A percentile compares a stretch with the other conserved stretches of the same genome.
These are phyloP conservation scores for Lophochroa leadbeateri DNA, from an alignment of 2,113 vertebrate genomes.

Conservation along the genomic window DNA sequence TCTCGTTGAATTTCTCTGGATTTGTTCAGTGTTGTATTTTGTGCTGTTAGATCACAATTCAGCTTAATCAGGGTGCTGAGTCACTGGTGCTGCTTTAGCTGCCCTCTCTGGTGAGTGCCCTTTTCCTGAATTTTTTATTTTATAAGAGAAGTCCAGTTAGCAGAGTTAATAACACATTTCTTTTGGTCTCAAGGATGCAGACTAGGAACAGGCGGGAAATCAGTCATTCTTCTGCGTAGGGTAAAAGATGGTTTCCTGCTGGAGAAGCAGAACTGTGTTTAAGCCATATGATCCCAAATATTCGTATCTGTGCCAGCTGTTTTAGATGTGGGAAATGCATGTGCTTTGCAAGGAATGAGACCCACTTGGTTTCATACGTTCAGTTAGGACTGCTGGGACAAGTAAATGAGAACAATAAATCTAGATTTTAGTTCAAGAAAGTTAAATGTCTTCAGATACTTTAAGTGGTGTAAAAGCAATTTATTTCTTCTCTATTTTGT, in stretches of 20 bases:
- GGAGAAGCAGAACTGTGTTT: slow-evolving; percentile 19
- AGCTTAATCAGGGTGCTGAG: neutral
- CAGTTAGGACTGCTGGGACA: slow-evolving; percentile 4
- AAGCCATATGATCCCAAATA: slow-evolving; percentile 41
- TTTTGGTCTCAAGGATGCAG: neutral
- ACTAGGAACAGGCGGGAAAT: neutral
- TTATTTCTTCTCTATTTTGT: slow-evolving; percentile 22
- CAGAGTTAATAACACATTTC: neutral
- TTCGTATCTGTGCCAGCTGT: slow-evolving; percentile 39
- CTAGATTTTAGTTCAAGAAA: slow-evolving; percentile 14
- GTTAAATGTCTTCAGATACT: slow-evolving; percentile 29
- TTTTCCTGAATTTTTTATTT: neutral
- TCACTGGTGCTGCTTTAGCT: neutral
- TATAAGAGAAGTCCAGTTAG: neutral
- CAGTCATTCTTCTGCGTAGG: neutral
- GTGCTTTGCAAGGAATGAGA: slow-evolving; percentile 46
- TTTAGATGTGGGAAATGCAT: slow-evolving; percentile 58
- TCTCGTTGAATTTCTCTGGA: neutral
- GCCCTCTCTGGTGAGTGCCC: neutral
- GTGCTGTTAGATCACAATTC: neutral
- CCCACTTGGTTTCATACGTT: slow-evolving; percentile 1
- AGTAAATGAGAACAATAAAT: slow-evolving; percentile 30
- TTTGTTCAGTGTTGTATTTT: neutral
- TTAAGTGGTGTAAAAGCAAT: slow-evolving; percentile 14
- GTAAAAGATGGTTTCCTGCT: slow-evolving; percentile 59